Evolutionary conservation across 2,797 vertebrate genomes (phyloP).

Genomic region (Sebastes trivittatus): DNA sequence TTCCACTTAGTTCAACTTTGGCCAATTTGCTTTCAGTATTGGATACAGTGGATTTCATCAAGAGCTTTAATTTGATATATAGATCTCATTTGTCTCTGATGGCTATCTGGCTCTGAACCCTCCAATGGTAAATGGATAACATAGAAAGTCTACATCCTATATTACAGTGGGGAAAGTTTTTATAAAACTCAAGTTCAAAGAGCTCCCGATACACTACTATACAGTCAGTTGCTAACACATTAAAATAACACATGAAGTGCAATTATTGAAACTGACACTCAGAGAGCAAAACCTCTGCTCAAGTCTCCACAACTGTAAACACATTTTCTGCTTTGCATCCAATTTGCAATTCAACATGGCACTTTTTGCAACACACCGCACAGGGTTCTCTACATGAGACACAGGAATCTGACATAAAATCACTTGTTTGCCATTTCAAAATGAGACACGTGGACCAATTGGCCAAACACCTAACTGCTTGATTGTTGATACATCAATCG

Average conservation of each 20-base stretch:
- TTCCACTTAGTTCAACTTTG: background rate
- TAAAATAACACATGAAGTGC: too few species aligned
- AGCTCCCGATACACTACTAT: background rate
- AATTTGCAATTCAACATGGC: background rate
- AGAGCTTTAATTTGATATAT: constrained; percentile 39
- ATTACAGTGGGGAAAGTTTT: constrained; percentile 6
- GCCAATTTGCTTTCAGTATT: background rate
- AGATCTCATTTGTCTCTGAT: constrained; percentile 36
- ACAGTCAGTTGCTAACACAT: background rate
- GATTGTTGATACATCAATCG: too few species aligned
- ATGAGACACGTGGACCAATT: background rate
- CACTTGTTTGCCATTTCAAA: background rate
- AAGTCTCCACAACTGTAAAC: background rate
- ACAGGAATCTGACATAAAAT: background rate
- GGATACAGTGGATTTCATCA: constrained; percentile 21
- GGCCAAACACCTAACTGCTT: too few species aligned
- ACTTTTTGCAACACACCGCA: background rate
- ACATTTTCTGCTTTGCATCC: background rate
- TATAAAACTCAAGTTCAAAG: background rate
- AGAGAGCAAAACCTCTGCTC: background rate
- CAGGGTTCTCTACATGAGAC: background rate
- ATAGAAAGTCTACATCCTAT: background rate
- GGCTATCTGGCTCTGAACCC: background rate
- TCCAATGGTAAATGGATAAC: constrained; percentile 6
- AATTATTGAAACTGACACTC: background rate